Evolutionary conservation across 2,113 vertebrate species (phyloP), one percentile per base, ranked within the genome.

Genomic region (Rhegmatorhina hoffmannsi): DNA sequence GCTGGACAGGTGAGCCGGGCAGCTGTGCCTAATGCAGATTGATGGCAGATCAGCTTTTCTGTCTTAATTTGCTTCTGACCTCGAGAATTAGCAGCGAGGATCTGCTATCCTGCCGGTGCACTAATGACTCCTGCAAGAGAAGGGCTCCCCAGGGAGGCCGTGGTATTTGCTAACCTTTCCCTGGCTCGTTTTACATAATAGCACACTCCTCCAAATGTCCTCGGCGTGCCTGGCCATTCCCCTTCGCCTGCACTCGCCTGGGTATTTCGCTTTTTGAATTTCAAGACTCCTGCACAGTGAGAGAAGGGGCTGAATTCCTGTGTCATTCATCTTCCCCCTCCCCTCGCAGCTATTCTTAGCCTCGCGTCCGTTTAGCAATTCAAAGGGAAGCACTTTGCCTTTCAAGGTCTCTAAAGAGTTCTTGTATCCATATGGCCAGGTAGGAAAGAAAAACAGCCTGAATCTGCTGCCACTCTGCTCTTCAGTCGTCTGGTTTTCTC

Each of bases 361-460:
- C 31, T 36, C 3, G 4, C 56, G 6, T 75, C 26, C 0, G 16
- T 92, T 96, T 85, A 92, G 93, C 81, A 93, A 89, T 85, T 93
- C 90, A 92, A 91, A 95, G 79, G 68, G 82, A 97, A 64, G 55
- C 80, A 60, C 52, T 56, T 92, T 80, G 63, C 81, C 28, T 93
- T 91, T 95, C 95, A 90, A 77, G 43, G 72, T 95, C 88, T 94
- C 96, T 77, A 75, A 96, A 96, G 92, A 92, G 40, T 90, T 85
- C 80, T 91, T 58, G 64, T 83, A 81, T 84, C 94, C 73, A 3
- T 94, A 67, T 74, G 92, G 87, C 90, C 87, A 92, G 64, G 73
- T 20, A 89, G 88, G 55, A 86, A 40, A 84, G 55, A 49, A 78
- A 89, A 91, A 7, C 59, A 76, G 28, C 36, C 56, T 63, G 56